Conservation (phyloP, 2,888 invertebrate species). For the Melanostoma scalare region DNA sequence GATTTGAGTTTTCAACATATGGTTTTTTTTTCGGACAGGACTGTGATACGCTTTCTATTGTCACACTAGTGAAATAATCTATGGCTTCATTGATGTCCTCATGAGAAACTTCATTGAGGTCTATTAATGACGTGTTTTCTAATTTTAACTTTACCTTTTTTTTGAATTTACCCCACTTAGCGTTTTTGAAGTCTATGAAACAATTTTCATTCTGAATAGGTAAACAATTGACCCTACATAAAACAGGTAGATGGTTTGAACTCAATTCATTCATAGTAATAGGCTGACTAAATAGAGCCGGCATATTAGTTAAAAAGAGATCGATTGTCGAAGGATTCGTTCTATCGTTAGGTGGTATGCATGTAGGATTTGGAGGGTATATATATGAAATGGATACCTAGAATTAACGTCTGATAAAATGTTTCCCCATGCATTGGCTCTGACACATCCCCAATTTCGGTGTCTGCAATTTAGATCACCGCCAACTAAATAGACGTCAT, state of each 20-base stretch:
- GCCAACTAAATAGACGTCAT: conserved; percentile 21
- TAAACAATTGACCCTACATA: background rate
- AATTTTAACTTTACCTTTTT: background rate
- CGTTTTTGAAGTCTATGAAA: conserved; percentile 33
- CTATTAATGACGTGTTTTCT: too few species aligned
- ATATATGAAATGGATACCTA: conserved; percentile 23
- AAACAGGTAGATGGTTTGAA: conserved; percentile 4
- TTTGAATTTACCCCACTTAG: conserved; percentile 22
- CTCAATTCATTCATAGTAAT: conserved; percentile 13
- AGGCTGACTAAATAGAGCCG: conserved; percentile 27
- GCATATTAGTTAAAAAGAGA: conserved; percentile 38
- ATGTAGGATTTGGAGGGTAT: conserved; percentile 1
- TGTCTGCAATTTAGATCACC: conserved; percentile 18
- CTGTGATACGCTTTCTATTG: too few species aligned
- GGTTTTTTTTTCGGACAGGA: too few species aligned
- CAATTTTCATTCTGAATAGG: background rate
- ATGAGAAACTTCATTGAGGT: too few species aligned
- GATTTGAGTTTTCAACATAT: too few species aligned
- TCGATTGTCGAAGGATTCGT: too few species aligned
- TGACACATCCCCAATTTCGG: too few species aligned
- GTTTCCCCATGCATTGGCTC: conserved; percentile 41
- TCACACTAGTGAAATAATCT: too few species aligned
- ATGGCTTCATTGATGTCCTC: too few species aligned
- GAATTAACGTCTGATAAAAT: conserved; percentile 15
- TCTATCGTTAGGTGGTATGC: conserved; percentile 8